Percentiles rank a stretch among this genome's conserved stretches.
Conservation (phyloP, 2,113 vertebrate species). For the Megaptera novaeangliae region DNA sequence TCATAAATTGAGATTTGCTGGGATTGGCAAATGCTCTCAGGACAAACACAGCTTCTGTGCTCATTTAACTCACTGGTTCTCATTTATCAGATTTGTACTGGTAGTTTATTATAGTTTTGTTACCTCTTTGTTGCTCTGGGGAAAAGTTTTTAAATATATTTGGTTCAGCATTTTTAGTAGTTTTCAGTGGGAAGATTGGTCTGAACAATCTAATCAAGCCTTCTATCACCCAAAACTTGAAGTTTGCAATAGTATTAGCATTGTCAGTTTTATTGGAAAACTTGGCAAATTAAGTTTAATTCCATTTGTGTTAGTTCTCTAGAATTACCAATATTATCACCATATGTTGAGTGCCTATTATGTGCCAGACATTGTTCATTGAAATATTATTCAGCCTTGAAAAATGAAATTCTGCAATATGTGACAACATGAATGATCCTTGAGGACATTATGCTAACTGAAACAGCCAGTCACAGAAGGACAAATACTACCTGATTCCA, state of each 20-base stretch:
- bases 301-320: not conserved
- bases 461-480: not conserved
- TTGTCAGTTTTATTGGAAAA: not conserved
- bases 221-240: not conserved
- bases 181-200: not conserved
- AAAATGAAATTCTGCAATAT: not conserved
- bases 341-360: not conserved
- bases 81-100: not conserved
- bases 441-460: not conserved
- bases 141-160: not conserved
- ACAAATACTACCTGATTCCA: not conserved
- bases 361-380: not conserved
- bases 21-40: not conserved
- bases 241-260: not conserved
- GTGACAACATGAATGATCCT: not conserved
- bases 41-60: not conserved
- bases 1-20: not conserved
- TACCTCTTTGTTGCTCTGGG: not conserved
- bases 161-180: slow-evolving; percentile 1
- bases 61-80: not conserved
- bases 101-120: slow-evolving; percentile 2
- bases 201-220: not conserved
- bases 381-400: not conserved
- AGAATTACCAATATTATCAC: not conserved
- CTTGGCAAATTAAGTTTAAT: not conserved